phyloP scores from a whole-genome alignment of 2,888 invertebrate species.

The Lamellibrachia satsuma region DNA sequence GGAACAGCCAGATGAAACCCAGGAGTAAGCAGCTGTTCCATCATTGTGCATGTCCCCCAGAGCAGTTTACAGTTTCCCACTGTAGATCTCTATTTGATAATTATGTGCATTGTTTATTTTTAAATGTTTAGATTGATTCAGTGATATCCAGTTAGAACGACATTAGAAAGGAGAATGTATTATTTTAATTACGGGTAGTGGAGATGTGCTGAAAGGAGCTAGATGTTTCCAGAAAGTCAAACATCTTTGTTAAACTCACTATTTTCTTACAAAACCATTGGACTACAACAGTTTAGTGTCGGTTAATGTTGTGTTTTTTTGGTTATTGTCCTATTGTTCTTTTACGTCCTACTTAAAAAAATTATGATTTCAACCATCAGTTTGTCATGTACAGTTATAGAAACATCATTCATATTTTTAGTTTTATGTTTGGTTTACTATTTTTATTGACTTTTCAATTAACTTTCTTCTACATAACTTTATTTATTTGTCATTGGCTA shows the following conservation, averaged over 20 bases:
- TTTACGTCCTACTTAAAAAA: background rate
- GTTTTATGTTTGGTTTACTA: background rate
- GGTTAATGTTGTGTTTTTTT: background rate
- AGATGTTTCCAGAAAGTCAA: background rate
- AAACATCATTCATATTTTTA: background rate
- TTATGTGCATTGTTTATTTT: background rate
- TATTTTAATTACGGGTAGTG: background rate
- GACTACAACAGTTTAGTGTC: background rate
- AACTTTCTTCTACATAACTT: conserved; percentile 17
- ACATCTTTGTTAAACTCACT: background rate
- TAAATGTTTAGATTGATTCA: background rate
- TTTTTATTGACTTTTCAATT: background rate
- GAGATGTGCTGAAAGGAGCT: background rate
- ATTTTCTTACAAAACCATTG: conserved; percentile 2
- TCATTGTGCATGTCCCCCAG: background rate
- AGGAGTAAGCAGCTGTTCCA: background rate
- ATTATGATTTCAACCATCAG: background rate
- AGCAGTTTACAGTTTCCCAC: background rate
- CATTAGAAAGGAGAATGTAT: background rate
- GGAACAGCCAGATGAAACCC: conserved; percentile 13
- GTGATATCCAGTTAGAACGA: background rate
- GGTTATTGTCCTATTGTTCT: background rate
- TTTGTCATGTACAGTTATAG: background rate
- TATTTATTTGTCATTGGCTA: background rate
- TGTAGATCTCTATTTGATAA: background rate